These are phyloP conservation scores for Eucidaris tribuloides DNA, from an alignment of 35 echinoderm and acorn worm genomes.

Conservation along the genomic window DNA sequence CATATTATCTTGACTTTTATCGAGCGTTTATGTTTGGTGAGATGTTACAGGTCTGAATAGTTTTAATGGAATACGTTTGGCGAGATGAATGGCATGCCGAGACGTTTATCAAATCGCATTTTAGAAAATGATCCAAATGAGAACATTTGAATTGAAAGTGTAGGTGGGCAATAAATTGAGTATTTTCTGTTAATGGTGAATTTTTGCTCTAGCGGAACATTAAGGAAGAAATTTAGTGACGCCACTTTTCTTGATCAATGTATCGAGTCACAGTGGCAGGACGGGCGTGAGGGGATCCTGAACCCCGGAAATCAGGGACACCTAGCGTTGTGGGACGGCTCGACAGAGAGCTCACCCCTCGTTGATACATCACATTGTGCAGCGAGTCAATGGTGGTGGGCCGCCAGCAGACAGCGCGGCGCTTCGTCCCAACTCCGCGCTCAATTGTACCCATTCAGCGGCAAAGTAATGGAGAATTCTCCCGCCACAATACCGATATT, in stretches of 20 bases:
- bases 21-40: too few relatives aligned
- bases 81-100: too few relatives aligned
- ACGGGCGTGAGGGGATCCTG: neutral
- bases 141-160: too few relatives aligned
- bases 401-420: neutral
- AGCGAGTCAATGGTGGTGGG: neutral
- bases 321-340: neutral
- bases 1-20: too few relatives aligned
- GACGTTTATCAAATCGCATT: too few relatives aligned
- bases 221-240: neutral
- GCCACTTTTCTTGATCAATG: too few relatives aligned
- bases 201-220: too few relatives aligned
- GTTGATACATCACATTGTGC: neutral
- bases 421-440: neutral
- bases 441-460: neutral
- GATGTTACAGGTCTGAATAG: too few relatives aligned
- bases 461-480: neutral
- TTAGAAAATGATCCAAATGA: too few relatives aligned
- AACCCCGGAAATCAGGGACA: conserved; percentile 2
- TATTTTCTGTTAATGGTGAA: too few relatives aligned
- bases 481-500: neutral
- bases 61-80: too few relatives aligned
- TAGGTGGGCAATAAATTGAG: too few relatives aligned
- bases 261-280: neutral
- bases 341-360: neutral